Conservation (phyloP, 2,113 vertebrate genomes). For the Pelusios castaneus region DNA sequence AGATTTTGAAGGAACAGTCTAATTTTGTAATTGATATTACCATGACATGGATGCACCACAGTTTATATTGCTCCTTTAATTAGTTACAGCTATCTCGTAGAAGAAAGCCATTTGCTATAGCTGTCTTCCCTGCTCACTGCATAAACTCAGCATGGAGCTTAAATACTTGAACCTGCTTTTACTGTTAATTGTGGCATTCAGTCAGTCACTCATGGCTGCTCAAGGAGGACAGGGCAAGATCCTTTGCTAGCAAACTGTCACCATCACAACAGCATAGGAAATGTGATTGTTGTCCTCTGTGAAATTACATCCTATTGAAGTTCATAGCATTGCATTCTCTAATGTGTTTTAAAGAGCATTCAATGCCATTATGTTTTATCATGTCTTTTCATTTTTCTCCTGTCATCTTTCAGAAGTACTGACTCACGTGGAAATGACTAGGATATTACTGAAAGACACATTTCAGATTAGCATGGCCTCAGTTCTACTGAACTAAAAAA, state of each 20-base stretch:
- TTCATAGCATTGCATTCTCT: accelerated
- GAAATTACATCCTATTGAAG: neutral
- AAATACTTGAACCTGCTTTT: neutral
- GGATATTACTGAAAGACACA: neutral
- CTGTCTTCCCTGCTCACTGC: neutral
- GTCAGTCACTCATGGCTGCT: accelerated
- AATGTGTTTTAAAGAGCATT: neutral
- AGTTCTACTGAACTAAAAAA: neutral
- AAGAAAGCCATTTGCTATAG: accelerated
- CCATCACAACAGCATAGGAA: neutral
- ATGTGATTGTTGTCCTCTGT: neutral
- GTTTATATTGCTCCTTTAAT: neutral
- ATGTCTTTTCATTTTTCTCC: neutral
- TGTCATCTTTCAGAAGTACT: neutral
- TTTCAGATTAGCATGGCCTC: neutral
- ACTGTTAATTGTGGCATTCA: accelerated
- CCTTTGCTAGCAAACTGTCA: neutral
- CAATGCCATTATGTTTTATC: accelerated
- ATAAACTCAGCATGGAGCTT: accelerated
- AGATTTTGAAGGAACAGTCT: neutral
- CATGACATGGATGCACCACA: neutral
- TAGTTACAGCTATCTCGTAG: neutral
- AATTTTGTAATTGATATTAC: neutral
- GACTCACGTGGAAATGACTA: neutral
- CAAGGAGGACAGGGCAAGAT: accelerated